Evolutionary conservation across 2,113 vertebrate species (phyloP).

Genomic region (Sebastes fasciatus): DNA sequence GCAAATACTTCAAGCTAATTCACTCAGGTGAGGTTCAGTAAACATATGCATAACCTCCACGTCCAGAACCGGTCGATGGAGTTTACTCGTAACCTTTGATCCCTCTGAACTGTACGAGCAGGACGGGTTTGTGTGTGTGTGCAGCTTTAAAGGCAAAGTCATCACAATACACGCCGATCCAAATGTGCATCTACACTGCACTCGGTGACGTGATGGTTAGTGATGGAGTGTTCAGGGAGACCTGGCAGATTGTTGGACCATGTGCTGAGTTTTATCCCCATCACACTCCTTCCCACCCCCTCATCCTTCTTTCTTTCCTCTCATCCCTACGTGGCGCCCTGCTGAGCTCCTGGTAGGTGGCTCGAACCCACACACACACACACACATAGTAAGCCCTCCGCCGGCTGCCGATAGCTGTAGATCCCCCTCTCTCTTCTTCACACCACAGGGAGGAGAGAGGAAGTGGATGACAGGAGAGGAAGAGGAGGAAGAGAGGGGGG

Average conservation of each 20-base stretch:
- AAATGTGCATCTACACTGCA: slow-evolving; percentile 40
- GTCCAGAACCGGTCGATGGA: slow-evolving; percentile 54
- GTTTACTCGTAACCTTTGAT: slow-evolving; percentile 62
- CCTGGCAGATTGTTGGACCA: slow-evolving; percentile 48
- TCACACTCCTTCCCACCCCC: slow-evolving; percentile 55
- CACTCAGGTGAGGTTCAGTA: slow-evolving; percentile 62
- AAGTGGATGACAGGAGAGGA: slow-evolving; percentile 38
- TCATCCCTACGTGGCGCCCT: slow-evolving; percentile 66
- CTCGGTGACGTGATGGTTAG: slow-evolving; percentile 48
- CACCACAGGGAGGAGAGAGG: slow-evolving; percentile 54
- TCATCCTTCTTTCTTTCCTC: slow-evolving; percentile 65
- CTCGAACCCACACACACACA: neutral
- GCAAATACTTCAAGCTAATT: slow-evolving; percentile 55
- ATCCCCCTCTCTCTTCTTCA: slow-evolving; percentile 50
- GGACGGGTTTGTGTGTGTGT: slow-evolving; percentile 45
- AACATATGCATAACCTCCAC: slow-evolving; percentile 70
- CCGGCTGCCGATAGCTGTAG: slow-evolving; percentile 47
- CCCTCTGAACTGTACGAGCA: slow-evolving; percentile 36
- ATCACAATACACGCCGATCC: slow-evolving; percentile 71
- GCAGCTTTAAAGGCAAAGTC: slow-evolving; percentile 65
- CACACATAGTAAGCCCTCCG: slow-evolving; percentile 37
- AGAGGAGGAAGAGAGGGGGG: neutral
- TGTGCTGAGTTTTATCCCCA: slow-evolving; percentile 58
- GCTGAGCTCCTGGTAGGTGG: slow-evolving; percentile 70
- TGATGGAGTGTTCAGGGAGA: slow-evolving; percentile 52